Conservation (phyloP, 2,113 vertebrate species). For the Merops nubicus region DNA sequence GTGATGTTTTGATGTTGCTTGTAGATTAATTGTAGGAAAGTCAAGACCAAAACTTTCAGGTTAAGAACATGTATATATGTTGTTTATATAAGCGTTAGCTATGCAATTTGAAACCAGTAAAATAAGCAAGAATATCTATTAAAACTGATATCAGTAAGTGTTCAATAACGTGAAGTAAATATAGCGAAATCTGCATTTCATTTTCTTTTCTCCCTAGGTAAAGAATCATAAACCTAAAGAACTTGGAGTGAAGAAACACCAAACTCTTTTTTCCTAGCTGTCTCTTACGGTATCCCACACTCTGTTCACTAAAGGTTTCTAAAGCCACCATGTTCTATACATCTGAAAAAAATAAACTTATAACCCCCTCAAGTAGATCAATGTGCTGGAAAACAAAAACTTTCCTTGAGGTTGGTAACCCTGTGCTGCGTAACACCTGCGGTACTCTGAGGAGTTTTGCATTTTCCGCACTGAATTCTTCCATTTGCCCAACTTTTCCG, state of each 20-base stretch:
- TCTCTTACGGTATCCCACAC: neutral
- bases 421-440: neutral
- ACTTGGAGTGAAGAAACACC: neutral
- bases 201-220: neutral
- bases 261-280: neutral
- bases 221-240: neutral
- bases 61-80: neutral
- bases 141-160: neutral
- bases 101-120: neutral
- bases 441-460: neutral
- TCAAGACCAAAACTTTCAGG: neutral
- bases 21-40: neutral
- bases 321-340: neutral
- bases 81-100: neutral
- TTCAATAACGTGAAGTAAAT: neutral
- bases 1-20: neutral
- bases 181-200: neutral
- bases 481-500: neutral
- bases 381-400: neutral
- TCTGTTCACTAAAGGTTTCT: neutral
- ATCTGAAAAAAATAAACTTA: neutral
- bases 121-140: neutral
- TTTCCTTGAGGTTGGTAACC: rapidly evolving
- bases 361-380: neutral
- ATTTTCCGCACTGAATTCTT: neutral